A percentile compares a stretch with the other conserved stretches of the same genome.
Conservation (phyloP, 2,888 invertebrate species). For the Troilus luridus region DNA sequence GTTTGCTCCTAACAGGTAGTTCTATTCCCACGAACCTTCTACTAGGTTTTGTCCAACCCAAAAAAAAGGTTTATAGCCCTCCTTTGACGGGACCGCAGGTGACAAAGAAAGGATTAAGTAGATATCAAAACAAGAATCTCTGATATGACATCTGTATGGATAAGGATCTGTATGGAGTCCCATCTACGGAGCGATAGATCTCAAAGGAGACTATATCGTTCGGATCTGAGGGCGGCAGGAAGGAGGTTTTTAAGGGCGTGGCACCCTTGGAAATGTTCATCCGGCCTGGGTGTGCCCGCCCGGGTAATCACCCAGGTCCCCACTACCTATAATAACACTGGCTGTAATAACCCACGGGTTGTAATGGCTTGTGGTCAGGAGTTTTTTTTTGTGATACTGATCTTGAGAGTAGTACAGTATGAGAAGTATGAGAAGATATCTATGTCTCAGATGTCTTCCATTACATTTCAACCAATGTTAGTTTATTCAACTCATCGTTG, state of each 20-base stretch:
- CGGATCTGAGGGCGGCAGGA: slow-evolving; percentile 1
- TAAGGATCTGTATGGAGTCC: background rate
- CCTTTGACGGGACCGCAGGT: background rate
- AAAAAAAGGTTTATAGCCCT: background rate
- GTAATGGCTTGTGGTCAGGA: background rate
- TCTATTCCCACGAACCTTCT: background rate
- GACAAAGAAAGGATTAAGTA: slow-evolving; percentile 17
- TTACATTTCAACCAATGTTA: background rate
- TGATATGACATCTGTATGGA: background rate
- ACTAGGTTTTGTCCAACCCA: background rate
- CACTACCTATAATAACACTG: slow-evolving; percentile 5
- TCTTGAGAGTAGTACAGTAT: background rate
- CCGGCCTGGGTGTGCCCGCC: slow-evolving; percentile 8
- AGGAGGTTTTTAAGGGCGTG: slow-evolving; percentile 6
- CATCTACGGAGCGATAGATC: background rate
- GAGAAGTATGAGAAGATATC: background rate
- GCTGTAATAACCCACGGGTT: background rate
- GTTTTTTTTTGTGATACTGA: background rate
- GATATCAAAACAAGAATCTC: slow-evolving; percentile 11
- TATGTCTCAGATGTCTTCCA: background rate
- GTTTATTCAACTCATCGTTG: too few relatives aligned
- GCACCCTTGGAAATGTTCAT: background rate
- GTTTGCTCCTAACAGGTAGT: background rate
- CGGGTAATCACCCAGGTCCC: background rate
- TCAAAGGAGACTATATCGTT: slow-evolving; percentile 31